phyloP scores from a whole-genome alignment of 1,140 invertebrate species.

The Lycorma delicatula region DNA sequence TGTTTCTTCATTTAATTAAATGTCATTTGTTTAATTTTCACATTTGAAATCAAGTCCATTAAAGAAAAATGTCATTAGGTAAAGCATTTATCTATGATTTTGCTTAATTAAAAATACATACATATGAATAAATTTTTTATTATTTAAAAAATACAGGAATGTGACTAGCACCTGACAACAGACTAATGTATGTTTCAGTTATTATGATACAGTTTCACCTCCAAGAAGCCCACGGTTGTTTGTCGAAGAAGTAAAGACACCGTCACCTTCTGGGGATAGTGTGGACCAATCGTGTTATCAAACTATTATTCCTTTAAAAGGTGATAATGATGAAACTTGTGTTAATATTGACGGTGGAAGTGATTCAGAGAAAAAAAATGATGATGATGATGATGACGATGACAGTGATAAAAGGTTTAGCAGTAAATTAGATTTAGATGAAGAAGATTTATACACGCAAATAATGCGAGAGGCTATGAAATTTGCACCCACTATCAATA shows the following conservation, averaged over 20 bases:
- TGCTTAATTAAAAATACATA: too few species aligned
- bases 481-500: constrained; percentile 25
- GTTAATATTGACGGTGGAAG: not conserved
- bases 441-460: constrained; percentile 27
- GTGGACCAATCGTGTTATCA: not conserved
- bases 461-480: constrained; percentile 31
- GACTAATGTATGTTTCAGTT: too few species aligned
- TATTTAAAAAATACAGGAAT: too few species aligned
- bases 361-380: not conserved
- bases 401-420: not conserved
- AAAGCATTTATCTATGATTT: too few species aligned
- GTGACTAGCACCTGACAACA: too few species aligned
- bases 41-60: too few species aligned
- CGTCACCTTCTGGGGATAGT: constrained; percentile 7
- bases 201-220: constrained; percentile 12
- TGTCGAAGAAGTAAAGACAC: constrained; percentile 7
- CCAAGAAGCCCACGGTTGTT: constrained; percentile 6
- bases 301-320: constrained; percentile 12
- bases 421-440: constrained; percentile 6
- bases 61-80: too few species aligned
- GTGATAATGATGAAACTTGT: constrained; percentile 1
- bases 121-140: too few species aligned
- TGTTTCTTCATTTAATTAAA: too few species aligned
- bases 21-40: too few species aligned
- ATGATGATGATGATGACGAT: constrained; percentile 7